Conservation (phyloP, 2,888 invertebrate genomes). For the Azorinus chamasolen region DNA sequence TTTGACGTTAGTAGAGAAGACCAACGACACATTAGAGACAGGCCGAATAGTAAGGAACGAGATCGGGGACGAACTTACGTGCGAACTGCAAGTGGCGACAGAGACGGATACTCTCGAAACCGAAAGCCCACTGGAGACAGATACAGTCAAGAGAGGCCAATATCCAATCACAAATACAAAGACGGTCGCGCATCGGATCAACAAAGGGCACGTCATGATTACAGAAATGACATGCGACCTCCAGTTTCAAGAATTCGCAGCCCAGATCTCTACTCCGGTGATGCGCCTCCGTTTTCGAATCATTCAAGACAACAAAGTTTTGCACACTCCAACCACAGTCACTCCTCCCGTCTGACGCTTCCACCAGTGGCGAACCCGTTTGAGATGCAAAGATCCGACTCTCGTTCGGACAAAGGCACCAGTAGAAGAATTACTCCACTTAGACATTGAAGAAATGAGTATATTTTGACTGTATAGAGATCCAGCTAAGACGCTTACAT, state of each 20-base stretch:
- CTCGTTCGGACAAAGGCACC: not conserved
- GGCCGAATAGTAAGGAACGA: not conserved
- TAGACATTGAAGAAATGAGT: not conserved
- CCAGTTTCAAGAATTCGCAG: slow-evolving; percentile 21
- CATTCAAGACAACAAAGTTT: slow-evolving; percentile 42
- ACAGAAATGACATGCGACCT: not conserved
- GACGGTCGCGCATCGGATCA: not conserved
- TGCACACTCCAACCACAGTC: slow-evolving; percentile 24
- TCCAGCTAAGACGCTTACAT: no score
- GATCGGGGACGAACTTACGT: not conserved
- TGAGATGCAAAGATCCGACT: slow-evolving; percentile 7
- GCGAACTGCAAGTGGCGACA: no score
- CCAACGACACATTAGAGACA: not conserved
- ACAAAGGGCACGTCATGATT: no score
- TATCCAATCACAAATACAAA: slow-evolving; percentile 6
- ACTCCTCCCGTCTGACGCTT: slow-evolving; percentile 29
- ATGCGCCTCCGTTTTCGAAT: slow-evolving; percentile 35
- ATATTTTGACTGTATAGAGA: not conserved
- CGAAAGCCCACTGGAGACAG: no score
- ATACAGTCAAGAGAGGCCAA: not conserved
- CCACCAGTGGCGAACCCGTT: slow-evolving; percentile 25
- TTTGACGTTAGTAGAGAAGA: not conserved
- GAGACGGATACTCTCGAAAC: no score
- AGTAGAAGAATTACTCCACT: slow-evolving; percentile 1
- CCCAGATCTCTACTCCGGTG: slow-evolving; percentile 48